Evolutionary conservation across 2,797 vertebrate genomes (phyloP).

Genomic region (Hippopotamyrus pictus): DNA sequence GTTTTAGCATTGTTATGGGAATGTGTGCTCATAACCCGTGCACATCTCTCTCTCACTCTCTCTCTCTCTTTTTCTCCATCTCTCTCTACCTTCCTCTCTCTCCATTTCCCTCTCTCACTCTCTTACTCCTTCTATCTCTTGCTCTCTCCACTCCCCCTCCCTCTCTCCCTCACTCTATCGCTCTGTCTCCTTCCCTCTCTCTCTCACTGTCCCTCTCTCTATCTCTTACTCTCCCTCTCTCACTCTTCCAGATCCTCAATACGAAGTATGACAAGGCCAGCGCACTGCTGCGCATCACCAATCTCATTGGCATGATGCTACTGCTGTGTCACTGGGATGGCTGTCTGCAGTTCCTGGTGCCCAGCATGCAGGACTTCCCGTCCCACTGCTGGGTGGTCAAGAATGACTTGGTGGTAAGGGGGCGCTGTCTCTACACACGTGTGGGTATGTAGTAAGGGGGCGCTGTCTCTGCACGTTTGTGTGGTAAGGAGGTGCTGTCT

Average conservation of each 20-base stretch:
- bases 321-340: slow-evolving; percentile 93
- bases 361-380: slow-evolving; percentile 94
- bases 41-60: neutral
- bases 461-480: neutral
- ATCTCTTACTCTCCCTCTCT: neutral
- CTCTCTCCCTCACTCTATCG: neutral
- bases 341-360: slow-evolving; percentile 89
- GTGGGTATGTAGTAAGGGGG: neutral
- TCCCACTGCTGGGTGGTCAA: slow-evolving; percentile 87
- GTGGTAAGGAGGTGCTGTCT: neutral
- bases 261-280: slow-evolving; percentile 95
- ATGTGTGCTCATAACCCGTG: neutral
- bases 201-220: neutral
- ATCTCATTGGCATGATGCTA: slow-evolving; percentile 94
- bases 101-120: neutral
- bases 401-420: slow-evolving; percentile 89
- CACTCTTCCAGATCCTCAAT: slow-evolving; percentile 75
- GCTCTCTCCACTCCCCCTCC: neutral
- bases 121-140: neutral
- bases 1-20: neutral
- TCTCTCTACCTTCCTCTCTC: neutral
- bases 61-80: neutral
- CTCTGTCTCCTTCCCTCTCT: neutral
- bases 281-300: slow-evolving; percentile 83
- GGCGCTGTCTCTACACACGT: neutral